Base-by-base conservation (phyloP, 35 echinoderm and acorn worm species). In the Heliocidaris tuberculata region DNA sequence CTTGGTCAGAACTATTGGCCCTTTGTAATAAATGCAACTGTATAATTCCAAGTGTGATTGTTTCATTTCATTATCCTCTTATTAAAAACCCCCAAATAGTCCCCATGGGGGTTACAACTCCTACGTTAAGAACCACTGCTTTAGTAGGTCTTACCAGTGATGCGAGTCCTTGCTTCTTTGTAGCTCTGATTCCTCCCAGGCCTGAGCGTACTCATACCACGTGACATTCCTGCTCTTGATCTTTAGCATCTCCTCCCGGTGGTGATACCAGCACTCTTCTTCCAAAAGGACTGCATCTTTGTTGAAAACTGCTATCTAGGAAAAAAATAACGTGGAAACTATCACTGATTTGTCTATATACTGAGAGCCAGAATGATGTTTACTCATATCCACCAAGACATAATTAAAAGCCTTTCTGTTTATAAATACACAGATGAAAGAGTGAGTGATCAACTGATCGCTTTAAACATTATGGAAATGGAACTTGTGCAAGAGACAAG, bases 121-220 rank as follows among this genome's bases (percentile, higher is more conserved):
- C 35, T n/a, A n/a, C n/a, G n/a, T n/a, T n/a, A n/a, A n/a, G n/a
- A n/a, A n/a, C n/a, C n/a, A n/a, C n/a, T n/a, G n/a, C n/a, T n/a
- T n/a, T 87, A 42, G 29, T 42, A 13, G 6, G 29, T 93, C 85
- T 96, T 87, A 96, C 95, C 95, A 96, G 31, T 94, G 86, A 17
- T 47, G 59, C 19, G 93, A 94, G 8, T 96, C 85, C 16, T 47
- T 71, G 86, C 52, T 87, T 6, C 47, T 52, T n/a, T 60, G 94
- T 17, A 96, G 86, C 47, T 94, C 93, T 2, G 95, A 96, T 32
- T 96, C 95, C 93, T 96, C 95, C 95, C 95, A 96, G 19, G 92
- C 95, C 47, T 94, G 60, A 0, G 95, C 95, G 86, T 96, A 94
- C 30, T 89, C 85, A 48, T 94, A 31, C 95, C 95, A 96, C 32